Conservation (phyloP, 2,888 invertebrate genomes). For the Invenusta paracnida region DNA sequence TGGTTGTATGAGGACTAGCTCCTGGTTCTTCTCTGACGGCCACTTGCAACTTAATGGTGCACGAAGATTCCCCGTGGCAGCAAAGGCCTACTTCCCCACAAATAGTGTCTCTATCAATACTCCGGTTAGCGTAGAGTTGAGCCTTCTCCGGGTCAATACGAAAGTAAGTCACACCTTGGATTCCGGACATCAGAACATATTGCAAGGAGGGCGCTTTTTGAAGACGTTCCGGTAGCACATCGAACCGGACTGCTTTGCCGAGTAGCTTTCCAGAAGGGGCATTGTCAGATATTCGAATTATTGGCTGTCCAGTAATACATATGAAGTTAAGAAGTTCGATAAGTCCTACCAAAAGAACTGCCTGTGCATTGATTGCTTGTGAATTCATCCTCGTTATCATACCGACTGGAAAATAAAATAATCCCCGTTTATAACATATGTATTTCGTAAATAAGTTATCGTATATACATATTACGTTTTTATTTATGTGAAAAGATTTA, state of each 20-base stretch:
- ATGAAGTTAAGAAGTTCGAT: too few species aligned
- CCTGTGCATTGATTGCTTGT: too few species aligned
- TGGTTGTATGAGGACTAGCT: neutral
- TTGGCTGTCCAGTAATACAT: neutral
- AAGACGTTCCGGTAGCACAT: neutral
- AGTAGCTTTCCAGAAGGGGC: neutral
- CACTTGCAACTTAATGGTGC: neutral
- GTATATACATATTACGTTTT: too few species aligned
- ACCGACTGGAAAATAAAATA: too few species aligned
- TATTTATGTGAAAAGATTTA: too few species aligned
- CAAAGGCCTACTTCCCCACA: neutral
- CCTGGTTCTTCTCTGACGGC: neutral
- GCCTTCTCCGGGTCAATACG: neutral
- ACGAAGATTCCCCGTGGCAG: neutral
- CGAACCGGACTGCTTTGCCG: neutral
- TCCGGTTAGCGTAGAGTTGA: neutral
- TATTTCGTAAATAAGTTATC: too few species aligned
- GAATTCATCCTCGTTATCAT: too few species aligned
- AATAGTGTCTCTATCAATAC: constrained; percentile 9
- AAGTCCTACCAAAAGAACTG: too few species aligned
- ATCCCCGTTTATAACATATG: too few species aligned
- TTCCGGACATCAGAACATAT: neutral
- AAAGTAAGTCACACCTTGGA: neutral
- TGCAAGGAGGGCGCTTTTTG: neutral
- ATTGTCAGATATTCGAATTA: neutral